Evolutionary conservation across 2,888 invertebrate species (phyloP), one percentile per base, ranked within the genome.

Genomic region (Clistopyga incitator): DNA sequence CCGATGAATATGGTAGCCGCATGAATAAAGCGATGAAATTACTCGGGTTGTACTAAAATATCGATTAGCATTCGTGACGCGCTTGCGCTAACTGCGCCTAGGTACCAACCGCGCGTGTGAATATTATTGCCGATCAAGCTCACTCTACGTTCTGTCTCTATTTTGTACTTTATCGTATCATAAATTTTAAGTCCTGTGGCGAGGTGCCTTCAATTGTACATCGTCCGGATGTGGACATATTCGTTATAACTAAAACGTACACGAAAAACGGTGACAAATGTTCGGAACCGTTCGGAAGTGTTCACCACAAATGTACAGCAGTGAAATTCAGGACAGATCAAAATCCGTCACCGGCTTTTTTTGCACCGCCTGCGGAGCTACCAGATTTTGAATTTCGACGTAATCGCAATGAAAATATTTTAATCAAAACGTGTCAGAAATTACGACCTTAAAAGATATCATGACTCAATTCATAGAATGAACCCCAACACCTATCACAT

Each of bases 41-140:
- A 54, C 52, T 52, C 50, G 68, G 25, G 13, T 15, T 20, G 20
- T 23, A 38, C 29, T 54, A 38, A 71, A 42, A 71, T 56, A 71
- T 56, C 42, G 71, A 71, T 71, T 56, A n/a, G 13, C 54, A 38
- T 23, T 1, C 20, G 20, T 52, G 13, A 42, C 71, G 56, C 71
- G 71, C 71, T 1, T 71, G 71, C 71, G 71, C 71, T 54, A 34
- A 54, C 15, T 10, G 23, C 54, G 56, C 2, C 23, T 42, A 56
- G 0, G 25, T 54, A 29, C 10, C 18, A 20, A 38, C 34, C 29
- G 47, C 34, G 47, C 45, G 56, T 23, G 38, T 54, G 42, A 56
- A 71, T 56, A 71, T 71, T 54, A 71, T 71, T 52, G 78, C 45
- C 52, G 74, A 80, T 75, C 45, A 56, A 80, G 20, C 50, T 61